phyloP scores from a whole-genome alignment of 2,797 vertebrate genomes.

The Mallotus villosus region DNA sequence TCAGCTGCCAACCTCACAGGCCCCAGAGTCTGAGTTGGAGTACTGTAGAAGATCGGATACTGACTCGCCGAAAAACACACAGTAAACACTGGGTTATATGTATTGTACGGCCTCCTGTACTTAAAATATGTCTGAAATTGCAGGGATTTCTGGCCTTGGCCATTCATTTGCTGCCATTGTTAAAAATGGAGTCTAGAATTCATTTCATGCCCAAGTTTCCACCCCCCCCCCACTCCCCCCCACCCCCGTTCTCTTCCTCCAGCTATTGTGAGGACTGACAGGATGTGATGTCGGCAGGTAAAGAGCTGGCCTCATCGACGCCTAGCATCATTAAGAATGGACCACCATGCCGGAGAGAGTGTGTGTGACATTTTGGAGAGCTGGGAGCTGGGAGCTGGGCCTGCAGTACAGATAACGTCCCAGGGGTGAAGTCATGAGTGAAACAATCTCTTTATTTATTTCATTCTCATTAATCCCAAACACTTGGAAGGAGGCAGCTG shows the following conservation, averaged over 20 bases:
- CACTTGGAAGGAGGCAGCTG: slow-evolving; percentile 43
- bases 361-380: slow-evolving; percentile 61
- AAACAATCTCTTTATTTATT: slow-evolving; percentile 44
- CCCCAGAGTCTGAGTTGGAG: slow-evolving; percentile 27
- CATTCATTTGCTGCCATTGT: slow-evolving; percentile 28
- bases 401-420: slow-evolving; percentile 59
- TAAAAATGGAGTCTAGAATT: slow-evolving; percentile 4
- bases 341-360: slow-evolving; percentile 21
- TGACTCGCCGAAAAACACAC: slow-evolving; percentile 19
- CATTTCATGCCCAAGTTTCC: slow-evolving; percentile 31
- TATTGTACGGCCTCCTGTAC: slow-evolving; percentile 25
- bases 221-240: not conserved
- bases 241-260: slow-evolving; percentile 12
- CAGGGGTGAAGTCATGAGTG: slow-evolving; percentile 39
- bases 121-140: slow-evolving; percentile 29
- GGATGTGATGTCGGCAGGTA: slow-evolving; percentile 49
- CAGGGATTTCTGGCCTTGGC: slow-evolving; percentile 26
- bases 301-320: slow-evolving; percentile 44
- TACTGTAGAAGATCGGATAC: slow-evolving; percentile 32
- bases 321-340: slow-evolving; percentile 60
- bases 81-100: slow-evolving; percentile 30
- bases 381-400: slow-evolving; percentile 31
- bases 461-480: slow-evolving; percentile 60
- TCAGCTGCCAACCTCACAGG: slow-evolving; percentile 37
- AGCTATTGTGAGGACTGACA: slow-evolving; percentile 30